Evolutionary conservation across 2,888 invertebrate species (phyloP), one percentile per base, ranked within the genome.

Genomic region (Callyntrura sp.): DNA sequence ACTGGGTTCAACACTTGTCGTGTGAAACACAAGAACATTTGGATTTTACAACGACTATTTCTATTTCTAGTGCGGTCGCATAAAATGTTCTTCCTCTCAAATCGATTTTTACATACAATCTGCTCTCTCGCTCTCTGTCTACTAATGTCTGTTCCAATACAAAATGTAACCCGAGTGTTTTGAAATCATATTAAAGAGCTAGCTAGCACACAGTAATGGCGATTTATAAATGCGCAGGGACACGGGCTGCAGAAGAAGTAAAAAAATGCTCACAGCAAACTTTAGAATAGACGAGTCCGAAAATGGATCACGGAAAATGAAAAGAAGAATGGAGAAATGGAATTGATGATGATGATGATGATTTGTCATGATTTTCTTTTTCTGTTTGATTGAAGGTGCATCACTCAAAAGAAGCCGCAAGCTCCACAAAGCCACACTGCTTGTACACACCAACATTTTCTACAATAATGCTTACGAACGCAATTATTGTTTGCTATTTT

Each of bases 321-420:
- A 88, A 82, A 82, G 57, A 65, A 60, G 57, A 57, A 73, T 62
- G 12, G 23, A 51, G 51, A 68, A 87, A 82, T 45, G 14, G 43
- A 12, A 25, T 2, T n/a, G n/a, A n/a, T 57, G 82, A 81, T 9
- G 65, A 82, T 45, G 82, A 82, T 20, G 62, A 88, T 83, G 88
- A 88, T 83, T 84, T 88, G 83, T 88, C 88, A 88, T 88, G 88
- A 88, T 88, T 82, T 83, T 83, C 68, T 73, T 68, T 88, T 82
- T 83, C 57, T 70, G 62, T 88, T 88, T 88, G 88, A 88, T 83
- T 88, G 83, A 70, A 88, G 48, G 81, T 62, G 88, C 65, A 62
- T 68, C 78, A 87, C 45, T 88, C 88, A 88, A 88, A 88, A 76
- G 88, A 65, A 76, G 88, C 88, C 88, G 88, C 82, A 51, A 48